A percentile compares a stretch with the other conserved stretches of the same genome.
phyloP scores from a whole-genome alignment of 92 coral and sea anemone genomes.

The Micromussa lordhowensis region DNA sequence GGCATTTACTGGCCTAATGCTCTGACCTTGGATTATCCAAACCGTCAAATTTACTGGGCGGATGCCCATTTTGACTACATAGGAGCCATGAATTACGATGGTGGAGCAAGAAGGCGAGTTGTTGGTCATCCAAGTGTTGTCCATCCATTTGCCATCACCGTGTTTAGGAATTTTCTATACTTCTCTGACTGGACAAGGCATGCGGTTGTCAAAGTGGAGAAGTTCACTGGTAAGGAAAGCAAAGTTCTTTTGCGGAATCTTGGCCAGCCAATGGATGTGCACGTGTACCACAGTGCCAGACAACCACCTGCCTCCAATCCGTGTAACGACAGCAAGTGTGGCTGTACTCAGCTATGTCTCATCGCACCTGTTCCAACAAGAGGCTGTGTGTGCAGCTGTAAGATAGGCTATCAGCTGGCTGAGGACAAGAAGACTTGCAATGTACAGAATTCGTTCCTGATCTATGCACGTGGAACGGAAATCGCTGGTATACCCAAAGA shows the following conservation, averaged over 20 bases:
- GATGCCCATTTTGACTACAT: slow-evolving; percentile 78
- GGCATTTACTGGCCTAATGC: slow-evolving; percentile 85
- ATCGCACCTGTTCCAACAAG: slow-evolving; percentile 54
- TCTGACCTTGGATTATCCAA: slow-evolving; percentile 87
- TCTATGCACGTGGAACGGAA: slow-evolving; percentile 79
- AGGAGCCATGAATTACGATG: slow-evolving; percentile 79
- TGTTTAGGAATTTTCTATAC: slow-evolving; percentile 74
- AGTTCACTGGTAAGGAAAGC: slow-evolving; percentile 74
- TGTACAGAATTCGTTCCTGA: slow-evolving; percentile 62
- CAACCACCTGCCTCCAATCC: slow-evolving; percentile 82
- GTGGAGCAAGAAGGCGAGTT: slow-evolving; percentile 60
- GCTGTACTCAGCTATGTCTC: slow-evolving; percentile 82
- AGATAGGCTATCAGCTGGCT: slow-evolving; percentile 69
- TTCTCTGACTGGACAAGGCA: slow-evolving; percentile 90
- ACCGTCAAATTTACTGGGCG: slow-evolving; percentile 85
- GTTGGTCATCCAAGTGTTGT: slow-evolving; percentile 73
- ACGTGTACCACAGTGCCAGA: slow-evolving; percentile 82
- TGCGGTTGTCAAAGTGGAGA: slow-evolving; percentile 79
- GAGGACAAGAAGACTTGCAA: slow-evolving; percentile 71
- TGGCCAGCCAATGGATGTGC: slow-evolving; percentile 87
- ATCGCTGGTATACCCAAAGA: slow-evolving; percentile 80
- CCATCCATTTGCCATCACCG: slow-evolving; percentile 91
- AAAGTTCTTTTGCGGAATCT: slow-evolving; percentile 46
- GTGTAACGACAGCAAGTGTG: slow-evolving; percentile 80
- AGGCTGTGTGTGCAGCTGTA: slow-evolving; percentile 85